Evolutionary conservation across 2,888 invertebrate genomes (phyloP).

Genomic region (Tipula helvola): DNA sequence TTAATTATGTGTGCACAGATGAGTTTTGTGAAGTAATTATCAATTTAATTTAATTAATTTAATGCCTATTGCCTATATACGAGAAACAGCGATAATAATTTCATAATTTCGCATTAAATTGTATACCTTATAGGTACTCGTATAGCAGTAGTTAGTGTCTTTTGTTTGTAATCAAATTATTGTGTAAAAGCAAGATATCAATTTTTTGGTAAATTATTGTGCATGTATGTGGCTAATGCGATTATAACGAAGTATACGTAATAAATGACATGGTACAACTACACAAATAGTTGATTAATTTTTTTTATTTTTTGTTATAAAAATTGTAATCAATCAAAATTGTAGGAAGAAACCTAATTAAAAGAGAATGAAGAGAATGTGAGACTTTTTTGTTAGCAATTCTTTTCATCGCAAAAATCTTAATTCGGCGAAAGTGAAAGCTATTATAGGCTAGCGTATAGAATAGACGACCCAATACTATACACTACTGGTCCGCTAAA

Average conservation of each 20-base stretch:
- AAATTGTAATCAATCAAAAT: background rate
- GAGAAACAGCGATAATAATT: background rate
- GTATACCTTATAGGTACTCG: background rate
- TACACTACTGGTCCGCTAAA: no score
- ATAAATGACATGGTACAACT: no score
- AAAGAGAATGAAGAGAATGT: background rate
- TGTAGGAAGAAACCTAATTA: background rate
- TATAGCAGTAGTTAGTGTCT: background rate
- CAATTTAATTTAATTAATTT: background rate
- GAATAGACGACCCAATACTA: no score
- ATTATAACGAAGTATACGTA: no score
- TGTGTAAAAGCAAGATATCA: background rate
- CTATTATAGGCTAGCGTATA: background rate
- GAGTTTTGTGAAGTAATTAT: conserved; percentile 6
- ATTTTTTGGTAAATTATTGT: background rate
- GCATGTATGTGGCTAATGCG: background rate
- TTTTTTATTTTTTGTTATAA: background rate
- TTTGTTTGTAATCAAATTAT: background rate
- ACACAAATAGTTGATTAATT: background rate
- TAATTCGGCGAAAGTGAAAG: background rate
- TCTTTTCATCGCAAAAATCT: background rate
- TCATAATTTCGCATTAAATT: background rate
- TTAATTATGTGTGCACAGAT: background rate
- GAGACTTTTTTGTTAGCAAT: background rate
- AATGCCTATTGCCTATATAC: background rate